Conservation (phyloP, 2,888 invertebrate genomes). For the Rhagophthalmus giganteus region DNA sequence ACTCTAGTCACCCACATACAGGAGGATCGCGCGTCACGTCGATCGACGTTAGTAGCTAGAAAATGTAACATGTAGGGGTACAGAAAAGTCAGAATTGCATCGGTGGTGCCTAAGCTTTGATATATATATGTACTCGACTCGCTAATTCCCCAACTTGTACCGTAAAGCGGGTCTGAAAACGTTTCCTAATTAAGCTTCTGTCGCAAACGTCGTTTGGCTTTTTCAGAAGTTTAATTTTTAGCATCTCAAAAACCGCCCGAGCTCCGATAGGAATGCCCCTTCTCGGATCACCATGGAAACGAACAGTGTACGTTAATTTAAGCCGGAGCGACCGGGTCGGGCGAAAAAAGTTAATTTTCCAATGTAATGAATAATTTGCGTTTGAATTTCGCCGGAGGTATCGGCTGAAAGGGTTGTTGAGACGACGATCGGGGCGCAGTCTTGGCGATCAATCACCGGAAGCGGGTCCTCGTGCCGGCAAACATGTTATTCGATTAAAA, state of each 20-base stretch:
- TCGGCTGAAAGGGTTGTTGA: slow-evolving; percentile 44
- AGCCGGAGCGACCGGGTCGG: slow-evolving; percentile 40
- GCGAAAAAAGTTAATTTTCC: slow-evolving; percentile 53
- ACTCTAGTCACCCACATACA: too few relatives aligned
- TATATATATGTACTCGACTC: slow-evolving; percentile 22
- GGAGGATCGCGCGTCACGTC: too few relatives aligned
- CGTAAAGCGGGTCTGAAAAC: slow-evolving; percentile 55
- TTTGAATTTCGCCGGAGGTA: slow-evolving; percentile 45
- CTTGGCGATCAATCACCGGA: slow-evolving; percentile 40
- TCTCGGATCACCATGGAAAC: slow-evolving; percentile 41
- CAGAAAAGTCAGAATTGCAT: slow-evolving; percentile 15
- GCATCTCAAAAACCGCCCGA: slow-evolving; percentile 47
- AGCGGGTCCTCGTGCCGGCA: slow-evolving; percentile 31
- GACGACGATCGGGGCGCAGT: slow-evolving; percentile 32
- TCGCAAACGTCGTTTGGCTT: slow-evolving; percentile 57
- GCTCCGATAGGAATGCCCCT: slow-evolving; percentile 42
- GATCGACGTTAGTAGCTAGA: not conserved
- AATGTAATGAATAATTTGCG: slow-evolving; percentile 53
- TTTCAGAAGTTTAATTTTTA: slow-evolving; percentile 57
- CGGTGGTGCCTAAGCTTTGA: slow-evolving; percentile 19
- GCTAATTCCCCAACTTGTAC: slow-evolving; percentile 53
- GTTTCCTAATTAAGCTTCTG: slow-evolving; percentile 59
- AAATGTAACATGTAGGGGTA: slow-evolving; percentile 4
- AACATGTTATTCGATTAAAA: slow-evolving; percentile 47
- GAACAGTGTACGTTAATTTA: slow-evolving; percentile 42